Percentiles rank a stretch among this genome's conserved stretches.
Conservation (phyloP, 2,888 invertebrate species). For the Acanthacorydalis orientalis region DNA sequence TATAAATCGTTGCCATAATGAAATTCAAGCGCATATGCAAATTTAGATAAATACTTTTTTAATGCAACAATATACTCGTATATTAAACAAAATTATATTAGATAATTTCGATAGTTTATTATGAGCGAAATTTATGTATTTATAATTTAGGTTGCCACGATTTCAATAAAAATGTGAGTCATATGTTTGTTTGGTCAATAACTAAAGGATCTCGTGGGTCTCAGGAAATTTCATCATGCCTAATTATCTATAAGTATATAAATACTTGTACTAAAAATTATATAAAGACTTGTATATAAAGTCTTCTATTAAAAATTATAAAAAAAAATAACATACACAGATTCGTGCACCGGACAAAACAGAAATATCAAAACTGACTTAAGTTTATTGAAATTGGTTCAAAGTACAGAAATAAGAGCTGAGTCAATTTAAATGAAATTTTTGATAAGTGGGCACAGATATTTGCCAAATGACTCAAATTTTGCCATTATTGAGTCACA, state of each 20-base stretch:
- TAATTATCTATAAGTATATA: constrained; percentile 11
- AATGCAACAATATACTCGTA: too few relatives aligned
- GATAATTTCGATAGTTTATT: too few relatives aligned
- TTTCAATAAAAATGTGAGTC: constrained; percentile 12
- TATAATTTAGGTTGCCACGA: not conserved
- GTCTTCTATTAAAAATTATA: constrained; percentile 6
- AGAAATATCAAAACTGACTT: too few relatives aligned
- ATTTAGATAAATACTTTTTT: too few relatives aligned
- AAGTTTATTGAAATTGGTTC: constrained; percentile 6
- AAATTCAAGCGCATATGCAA: too few relatives aligned
- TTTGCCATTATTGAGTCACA: constrained; percentile 9
- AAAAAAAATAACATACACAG: too few relatives aligned
- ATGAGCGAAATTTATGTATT: too few relatives aligned
- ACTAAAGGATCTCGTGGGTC: constrained; percentile 14
- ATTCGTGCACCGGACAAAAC: too few relatives aligned
- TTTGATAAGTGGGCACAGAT: constrained; percentile 7
- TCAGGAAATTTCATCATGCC: constrained; percentile 11
- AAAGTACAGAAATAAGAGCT: constrained; percentile 10
- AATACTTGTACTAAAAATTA: constrained; percentile 7
- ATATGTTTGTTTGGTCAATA: constrained; percentile 13
- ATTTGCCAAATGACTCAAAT: constrained; percentile 9
- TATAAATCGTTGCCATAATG: too few relatives aligned
- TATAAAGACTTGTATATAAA: constrained; percentile 10
- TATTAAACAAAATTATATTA: too few relatives aligned
- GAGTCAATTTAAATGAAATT: constrained; percentile 7